phyloP scores from a whole-genome alignment of 2,797 vertebrate genomes.

The Hemibagrus guttatus region DNA sequence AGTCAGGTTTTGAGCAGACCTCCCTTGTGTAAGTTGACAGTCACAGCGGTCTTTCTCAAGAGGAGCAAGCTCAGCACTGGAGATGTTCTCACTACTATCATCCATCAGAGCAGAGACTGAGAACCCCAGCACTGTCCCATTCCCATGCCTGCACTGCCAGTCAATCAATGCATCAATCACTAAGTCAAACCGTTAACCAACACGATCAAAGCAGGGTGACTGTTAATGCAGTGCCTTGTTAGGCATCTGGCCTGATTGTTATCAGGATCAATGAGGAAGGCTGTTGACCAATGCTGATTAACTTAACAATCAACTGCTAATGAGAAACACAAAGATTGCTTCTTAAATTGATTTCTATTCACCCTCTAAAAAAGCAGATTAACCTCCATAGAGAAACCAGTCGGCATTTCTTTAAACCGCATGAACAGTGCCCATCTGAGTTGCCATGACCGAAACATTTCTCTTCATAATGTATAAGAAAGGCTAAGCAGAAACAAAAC shows the following conservation, averaged over 20 bases:
- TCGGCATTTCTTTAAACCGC: conserved; percentile 11
- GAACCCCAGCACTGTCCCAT: conserved; percentile 45
- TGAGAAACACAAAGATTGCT: conserved; percentile 57
- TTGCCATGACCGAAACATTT: background rate
- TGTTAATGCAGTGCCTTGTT: conserved; percentile 56
- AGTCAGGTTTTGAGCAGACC: conserved; percentile 55
- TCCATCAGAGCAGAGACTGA: conserved; percentile 48
- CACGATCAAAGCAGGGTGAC: conserved; percentile 40
- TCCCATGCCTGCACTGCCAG: conserved; percentile 50
- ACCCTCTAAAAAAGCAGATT: conserved; percentile 18
- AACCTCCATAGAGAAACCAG: background rate
- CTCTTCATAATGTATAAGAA: background rate
- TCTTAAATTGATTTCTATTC: conserved; percentile 51
- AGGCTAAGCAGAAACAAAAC: background rate
- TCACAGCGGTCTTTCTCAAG: conserved; percentile 38
- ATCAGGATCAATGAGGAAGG: conserved; percentile 55
- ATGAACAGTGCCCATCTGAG: conserved; percentile 8
- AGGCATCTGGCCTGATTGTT: conserved; percentile 51
- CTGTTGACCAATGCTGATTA: conserved; percentile 54
- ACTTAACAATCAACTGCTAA: conserved; percentile 51
- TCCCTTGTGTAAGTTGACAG: conserved; percentile 55
- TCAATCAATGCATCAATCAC: conserved; percentile 58
- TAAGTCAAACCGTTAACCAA: conserved; percentile 52
- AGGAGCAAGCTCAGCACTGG: conserved; percentile 17
- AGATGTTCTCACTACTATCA: conserved; percentile 43